Conservation (phyloP, 2,797 vertebrate genomes). For the Danio aesculapii region DNA sequence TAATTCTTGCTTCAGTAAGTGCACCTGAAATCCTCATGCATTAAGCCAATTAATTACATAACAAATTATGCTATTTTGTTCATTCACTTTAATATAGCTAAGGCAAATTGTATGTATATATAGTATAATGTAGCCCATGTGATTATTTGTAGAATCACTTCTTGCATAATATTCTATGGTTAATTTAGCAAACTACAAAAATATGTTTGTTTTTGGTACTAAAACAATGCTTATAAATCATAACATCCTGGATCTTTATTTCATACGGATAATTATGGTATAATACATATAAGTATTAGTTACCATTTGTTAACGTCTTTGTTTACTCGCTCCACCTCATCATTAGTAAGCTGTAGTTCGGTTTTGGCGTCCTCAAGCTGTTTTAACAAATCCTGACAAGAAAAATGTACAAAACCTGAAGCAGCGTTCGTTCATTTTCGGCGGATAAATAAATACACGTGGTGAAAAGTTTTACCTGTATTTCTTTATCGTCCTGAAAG, state of each 20-base stretch:
- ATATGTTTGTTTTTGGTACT: background rate
- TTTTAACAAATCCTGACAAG: conserved; percentile 43
- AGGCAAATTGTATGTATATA: too few species aligned
- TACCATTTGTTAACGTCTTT: conserved; percentile 57
- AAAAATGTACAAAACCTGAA: background rate
- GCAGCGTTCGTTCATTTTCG: too few species aligned
- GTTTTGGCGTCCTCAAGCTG: conserved; percentile 45
- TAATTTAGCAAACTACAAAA: too few species aligned
- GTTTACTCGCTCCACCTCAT: conserved; percentile 35
- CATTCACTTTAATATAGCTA: background rate
- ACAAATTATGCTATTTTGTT: background rate
- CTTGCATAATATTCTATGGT: too few species aligned
- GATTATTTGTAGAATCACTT: too few species aligned
- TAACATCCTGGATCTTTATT: background rate
- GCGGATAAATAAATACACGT: background rate
- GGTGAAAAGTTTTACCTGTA: conserved; percentile 41
- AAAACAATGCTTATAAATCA: background rate
- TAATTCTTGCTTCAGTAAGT: background rate
- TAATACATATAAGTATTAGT: background rate
- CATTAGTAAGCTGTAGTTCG: conserved; percentile 49
- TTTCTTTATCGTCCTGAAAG: conserved; percentile 21
- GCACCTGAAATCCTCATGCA: background rate
- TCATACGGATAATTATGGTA: background rate
- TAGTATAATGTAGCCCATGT: too few species aligned
- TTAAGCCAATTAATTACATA: background rate